Base-by-base conservation (phyloP, 2,888 invertebrate genomes). In the Eupeodes latifasciatus region DNA sequence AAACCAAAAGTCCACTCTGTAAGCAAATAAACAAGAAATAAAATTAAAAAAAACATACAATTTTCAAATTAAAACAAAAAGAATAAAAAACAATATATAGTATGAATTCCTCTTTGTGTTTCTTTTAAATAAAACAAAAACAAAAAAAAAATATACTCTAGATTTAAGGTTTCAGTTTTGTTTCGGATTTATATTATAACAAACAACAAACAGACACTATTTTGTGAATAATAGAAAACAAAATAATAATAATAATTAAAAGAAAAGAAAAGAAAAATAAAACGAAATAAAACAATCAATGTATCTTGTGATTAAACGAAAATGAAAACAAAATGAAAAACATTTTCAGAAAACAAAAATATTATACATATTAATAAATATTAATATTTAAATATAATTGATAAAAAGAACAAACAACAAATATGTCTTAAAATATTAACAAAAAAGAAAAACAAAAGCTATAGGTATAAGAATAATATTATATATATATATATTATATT, bases 241-340 rank as follows among this genome's bases (percentile, higher is more conserved):
- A 19, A 55, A 55, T 19, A 61, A 61, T 11, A 62, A 53, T 44
- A 62, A 59, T 14, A 36, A 72, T 51, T 57, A 61, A n/a, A 79
- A 27, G 19, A 19, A 27, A 27, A 27, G 27, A 27, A 27, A 27
- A 27, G 27, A 27, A 27, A 27, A 27, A 27, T 27, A 27, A 79
- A 66, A 86, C 74, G 66, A 86, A 86, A 82, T 79, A 80, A 82
- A 87, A 87, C 87, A 87, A 87, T 87, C 87, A 87, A 84, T 84
- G 87, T 87, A 84, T 84, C 84, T 87, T 87, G 87, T 87, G 87
- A 87, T 87, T 87, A 84, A 87, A 87, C 51, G 72, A 87, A 84
- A 74, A 84, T 77, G 74, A 78, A 66, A 86, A 82, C 67, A 79
- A 82, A 69, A 79, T 69, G 49, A 61, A 74, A 81, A 81, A 81